Conservation (phyloP, 2,797 vertebrate genomes). For the Sebastes glaucus region DNA sequence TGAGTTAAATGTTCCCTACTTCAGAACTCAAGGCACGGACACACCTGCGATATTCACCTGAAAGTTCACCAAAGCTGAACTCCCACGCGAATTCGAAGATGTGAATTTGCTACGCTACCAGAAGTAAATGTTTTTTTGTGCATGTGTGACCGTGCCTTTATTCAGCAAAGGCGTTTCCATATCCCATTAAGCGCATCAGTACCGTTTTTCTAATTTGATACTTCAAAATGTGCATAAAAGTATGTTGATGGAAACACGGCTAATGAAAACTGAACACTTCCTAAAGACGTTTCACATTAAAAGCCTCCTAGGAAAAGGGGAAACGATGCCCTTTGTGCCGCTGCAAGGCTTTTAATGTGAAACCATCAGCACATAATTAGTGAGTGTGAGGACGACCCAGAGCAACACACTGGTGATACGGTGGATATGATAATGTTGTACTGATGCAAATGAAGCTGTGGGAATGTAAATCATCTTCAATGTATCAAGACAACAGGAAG, state of each 20-base stretch:
- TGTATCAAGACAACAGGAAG: background rate
- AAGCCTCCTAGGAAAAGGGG: background rate
- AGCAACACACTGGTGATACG: background rate
- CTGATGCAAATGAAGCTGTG: background rate
- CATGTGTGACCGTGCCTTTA: too few species aligned
- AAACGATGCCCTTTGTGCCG: background rate
- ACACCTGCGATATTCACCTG: too few species aligned
- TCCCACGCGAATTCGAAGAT: too few species aligned
- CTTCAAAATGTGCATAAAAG: rapidly evolving
- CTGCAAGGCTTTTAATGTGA: background rate
- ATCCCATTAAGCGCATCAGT: background rate
- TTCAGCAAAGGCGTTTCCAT: background rate
- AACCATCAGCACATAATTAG: background rate
- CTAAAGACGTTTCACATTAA: background rate
- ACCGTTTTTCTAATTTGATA: background rate
- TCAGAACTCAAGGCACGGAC: background rate
- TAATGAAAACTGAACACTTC: background rate
- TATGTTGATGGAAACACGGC: background rate
- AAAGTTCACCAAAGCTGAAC: too few species aligned
- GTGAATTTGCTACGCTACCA: too few species aligned
- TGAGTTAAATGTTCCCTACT: too few species aligned
- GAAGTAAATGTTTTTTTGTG: rapidly evolving
- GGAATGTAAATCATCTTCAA: background rate
- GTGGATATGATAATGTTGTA: background rate
- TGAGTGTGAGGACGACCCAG: background rate